Base-by-base conservation (phyloP, 2,113 vertebrate species). In the Brachypteracias leptosomus region DNA sequence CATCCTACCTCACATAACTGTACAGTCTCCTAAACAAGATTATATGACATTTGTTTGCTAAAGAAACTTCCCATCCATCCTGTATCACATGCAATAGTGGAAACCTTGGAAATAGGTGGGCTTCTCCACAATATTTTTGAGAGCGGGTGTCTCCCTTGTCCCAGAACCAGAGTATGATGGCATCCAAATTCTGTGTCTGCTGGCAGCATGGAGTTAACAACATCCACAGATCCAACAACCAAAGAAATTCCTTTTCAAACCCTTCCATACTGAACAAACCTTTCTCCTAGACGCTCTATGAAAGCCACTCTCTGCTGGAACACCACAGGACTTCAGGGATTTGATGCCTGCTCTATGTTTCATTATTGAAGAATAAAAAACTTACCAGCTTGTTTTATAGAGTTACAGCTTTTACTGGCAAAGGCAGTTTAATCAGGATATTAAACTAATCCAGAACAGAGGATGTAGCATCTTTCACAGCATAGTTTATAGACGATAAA, bases 21-120 rank as follows among this genome's bases (percentile, higher is more conserved):
- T 0, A 38, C 51, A 38, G 28, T 47, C 61, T 87, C 52, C 52
- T 21, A 31, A 85, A 68, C 12, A 68, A 72, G 62, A 14, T 51
- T 38, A 9, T 61, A 54, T 16, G 0, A 0, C 16, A 25, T 21
- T 70, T 13, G 61, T 35, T 71, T 2, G 1, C 36, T 58, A 28
- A 33, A 76, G 40, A 62, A 66, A 36, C 36, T 58, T 80, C 72
- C 62, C 1, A 0, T 49, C 13, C 52, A 21, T 46, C 26, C 44
- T n/a, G 13, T 25, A 71, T 16, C 33, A 52, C 24, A 13, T 14
- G 24, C 35, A 40, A 24, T 21, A 90, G 31, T 33, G 29, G 25
- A 77, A 90, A 31, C 4, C 67, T 42, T 35, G 35, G 51, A 90
- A 76, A 73, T 2, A 68, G 11, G 51, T 61, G 4, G 54, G 36